Percentiles rank a stretch among this genome's conserved stretches.
Conservation (phyloP, 2,797 vertebrate genomes). For the Intellagama lesueurii region DNA sequence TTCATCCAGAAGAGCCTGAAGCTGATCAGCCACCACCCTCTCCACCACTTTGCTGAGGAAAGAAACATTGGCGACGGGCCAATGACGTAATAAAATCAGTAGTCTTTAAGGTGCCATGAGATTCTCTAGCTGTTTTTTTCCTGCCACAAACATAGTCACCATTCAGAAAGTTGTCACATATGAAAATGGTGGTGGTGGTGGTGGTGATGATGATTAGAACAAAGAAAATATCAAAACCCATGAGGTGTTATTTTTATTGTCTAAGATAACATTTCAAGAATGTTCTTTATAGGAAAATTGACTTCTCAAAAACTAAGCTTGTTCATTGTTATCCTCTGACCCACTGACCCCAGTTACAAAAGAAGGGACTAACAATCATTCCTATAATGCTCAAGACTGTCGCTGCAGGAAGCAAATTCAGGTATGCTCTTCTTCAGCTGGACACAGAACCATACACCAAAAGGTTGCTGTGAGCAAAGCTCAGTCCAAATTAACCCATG, state of each 20-base stretch:
- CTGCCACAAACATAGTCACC: background rate
- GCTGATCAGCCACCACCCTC: no score
- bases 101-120: background rate
- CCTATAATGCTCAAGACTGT: background rate
- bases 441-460: background rate
- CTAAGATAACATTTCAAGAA: background rate
- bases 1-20: no score
- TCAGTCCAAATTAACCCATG: background rate
- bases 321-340: slow-evolving; percentile 3
- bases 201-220: background rate
- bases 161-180: background rate
- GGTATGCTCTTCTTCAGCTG: background rate
- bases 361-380: background rate
- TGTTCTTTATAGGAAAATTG: slow-evolving; percentile 7
- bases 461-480: background rate
- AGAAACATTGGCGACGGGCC: no score
- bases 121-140: slow-evolving; percentile 1
- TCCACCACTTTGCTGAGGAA: no score
- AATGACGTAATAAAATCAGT: background rate
- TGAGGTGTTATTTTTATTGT: no score
- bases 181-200: background rate
- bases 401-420: background rate
- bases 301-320: background rate
- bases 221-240: background rate
- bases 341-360: slow-evolving; percentile 19